Evolutionary conservation across 2,113 vertebrate genomes (phyloP).

Genomic region (Nipponia nippon): DNA sequence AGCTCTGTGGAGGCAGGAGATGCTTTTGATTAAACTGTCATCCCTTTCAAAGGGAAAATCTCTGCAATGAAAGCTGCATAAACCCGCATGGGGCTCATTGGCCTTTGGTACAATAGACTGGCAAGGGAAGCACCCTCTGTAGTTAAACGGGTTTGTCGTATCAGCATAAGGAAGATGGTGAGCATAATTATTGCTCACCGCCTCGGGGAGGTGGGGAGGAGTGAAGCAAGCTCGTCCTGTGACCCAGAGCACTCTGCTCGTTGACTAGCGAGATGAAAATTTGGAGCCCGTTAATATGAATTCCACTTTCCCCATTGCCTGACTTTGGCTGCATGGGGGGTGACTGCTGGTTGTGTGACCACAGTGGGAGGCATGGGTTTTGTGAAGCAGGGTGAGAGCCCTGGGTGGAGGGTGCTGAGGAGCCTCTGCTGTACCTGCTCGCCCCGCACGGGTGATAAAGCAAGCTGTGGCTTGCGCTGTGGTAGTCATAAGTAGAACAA

Average conservation of each 20-base stretch:
- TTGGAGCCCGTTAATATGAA: background rate
- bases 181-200: background rate
- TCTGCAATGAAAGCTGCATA: background rate
- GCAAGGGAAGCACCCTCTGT: background rate
- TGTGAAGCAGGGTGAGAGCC: background rate
- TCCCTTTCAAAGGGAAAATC: background rate
- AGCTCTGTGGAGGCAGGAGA: background rate
- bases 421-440: background rate
- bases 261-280: background rate
- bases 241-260: background rate
- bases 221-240: background rate
- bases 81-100: background rate
- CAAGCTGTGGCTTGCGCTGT: background rate
- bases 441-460: background rate
- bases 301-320: background rate
- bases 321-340: background rate
- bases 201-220: background rate
- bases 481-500: slow-evolving; percentile 38
- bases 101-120: background rate
- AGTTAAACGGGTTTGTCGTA: background rate
- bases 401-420: background rate
- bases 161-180: background rate
- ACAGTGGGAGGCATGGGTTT: background rate
- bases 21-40: background rate
- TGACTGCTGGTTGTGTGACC: accelerated